A percentile compares a stretch with the other conserved stretches of the same genome.
These are phyloP conservation scores for Brachyptera risi DNA, from an alignment of 2,888 invertebrate genomes.

Conservation along the genomic window DNA sequence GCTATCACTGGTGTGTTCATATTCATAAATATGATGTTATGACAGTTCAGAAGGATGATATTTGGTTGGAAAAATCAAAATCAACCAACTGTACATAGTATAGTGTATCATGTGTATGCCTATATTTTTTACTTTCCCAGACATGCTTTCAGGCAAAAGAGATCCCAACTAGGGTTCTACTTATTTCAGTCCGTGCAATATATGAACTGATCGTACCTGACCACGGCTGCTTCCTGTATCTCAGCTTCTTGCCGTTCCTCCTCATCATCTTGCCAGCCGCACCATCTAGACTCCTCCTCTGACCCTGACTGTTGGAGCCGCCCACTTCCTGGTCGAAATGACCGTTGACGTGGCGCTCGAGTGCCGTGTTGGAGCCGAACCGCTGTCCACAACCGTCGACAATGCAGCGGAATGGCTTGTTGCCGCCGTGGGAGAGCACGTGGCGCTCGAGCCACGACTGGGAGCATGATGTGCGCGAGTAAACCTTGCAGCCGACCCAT, in stretches of 20 bases:
- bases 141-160: too few species aligned
- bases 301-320: conserved; percentile 52
- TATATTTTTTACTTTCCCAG: too few species aligned
- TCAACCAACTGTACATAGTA: too few species aligned
- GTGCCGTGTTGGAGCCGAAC: conserved; percentile 77
- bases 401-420: conserved; percentile 93
- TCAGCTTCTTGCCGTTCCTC: conserved; percentile 82
- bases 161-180: too few species aligned
- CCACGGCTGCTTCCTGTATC: conserved; percentile 83
- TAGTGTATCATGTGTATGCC: too few species aligned
- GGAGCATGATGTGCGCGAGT: conserved; percentile 86
- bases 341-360: conserved; percentile 90
- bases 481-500: conserved; percentile 94
- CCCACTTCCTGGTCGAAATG: conserved; percentile 72
- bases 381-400: conserved; percentile 83
- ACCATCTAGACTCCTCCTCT: conserved; percentile 66
- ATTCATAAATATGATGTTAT: too few species aligned
- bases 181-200: too few species aligned
- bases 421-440: conserved; percentile 84
- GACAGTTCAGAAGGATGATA: too few species aligned
- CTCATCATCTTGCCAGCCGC: conserved; percentile 75
- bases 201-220: too few species aligned
- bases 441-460: conserved; percentile 91
- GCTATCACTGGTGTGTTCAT: too few species aligned
- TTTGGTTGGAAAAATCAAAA: too few species aligned